phyloP scores from a whole-genome alignment of 2,113 vertebrate genomes.

The Callaeas wilsoni region DNA sequence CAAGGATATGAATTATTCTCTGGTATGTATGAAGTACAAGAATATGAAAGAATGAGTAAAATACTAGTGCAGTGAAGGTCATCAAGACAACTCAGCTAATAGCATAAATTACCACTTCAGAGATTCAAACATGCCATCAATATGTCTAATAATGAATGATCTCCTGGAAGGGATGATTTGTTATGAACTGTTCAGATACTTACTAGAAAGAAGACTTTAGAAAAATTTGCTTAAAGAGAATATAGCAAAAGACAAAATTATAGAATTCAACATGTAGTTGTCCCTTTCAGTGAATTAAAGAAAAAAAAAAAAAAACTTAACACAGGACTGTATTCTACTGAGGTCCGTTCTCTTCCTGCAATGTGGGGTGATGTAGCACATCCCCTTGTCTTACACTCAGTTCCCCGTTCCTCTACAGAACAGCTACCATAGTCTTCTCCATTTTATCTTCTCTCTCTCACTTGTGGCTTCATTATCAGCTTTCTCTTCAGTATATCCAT shows the following conservation, averaged over 20 bases:
- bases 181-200: slow-evolving; percentile 60
- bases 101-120: slow-evolving; percentile 67
- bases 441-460: background rate
- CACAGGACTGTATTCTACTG: too few relatives aligned
- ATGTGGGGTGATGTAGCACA: background rate
- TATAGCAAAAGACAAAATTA: slow-evolving; percentile 20
- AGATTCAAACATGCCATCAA: slow-evolving; percentile 66
- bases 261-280: background rate
- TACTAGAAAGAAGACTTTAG: slow-evolving; percentile 51
- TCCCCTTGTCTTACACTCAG: background rate
- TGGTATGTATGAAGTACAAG: slow-evolving; percentile 59
- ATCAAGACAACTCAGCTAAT: slow-evolving; percentile 61
- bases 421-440: background rate
- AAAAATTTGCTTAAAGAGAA: slow-evolving; percentile 33
- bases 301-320: background rate
- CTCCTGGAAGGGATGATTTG: slow-evolving; percentile 55
- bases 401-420: background rate
- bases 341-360: background rate
- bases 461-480: background rate
- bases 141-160: slow-evolving; percentile 63
- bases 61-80: slow-evolving; percentile 68
- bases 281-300: background rate
- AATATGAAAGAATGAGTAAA: slow-evolving; percentile 68
- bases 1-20: slow-evolving; percentile 77
- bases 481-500: background rate